phyloP scores from a whole-genome alignment of 1,140 invertebrate species.

The Nylanderia fulva region DNA sequence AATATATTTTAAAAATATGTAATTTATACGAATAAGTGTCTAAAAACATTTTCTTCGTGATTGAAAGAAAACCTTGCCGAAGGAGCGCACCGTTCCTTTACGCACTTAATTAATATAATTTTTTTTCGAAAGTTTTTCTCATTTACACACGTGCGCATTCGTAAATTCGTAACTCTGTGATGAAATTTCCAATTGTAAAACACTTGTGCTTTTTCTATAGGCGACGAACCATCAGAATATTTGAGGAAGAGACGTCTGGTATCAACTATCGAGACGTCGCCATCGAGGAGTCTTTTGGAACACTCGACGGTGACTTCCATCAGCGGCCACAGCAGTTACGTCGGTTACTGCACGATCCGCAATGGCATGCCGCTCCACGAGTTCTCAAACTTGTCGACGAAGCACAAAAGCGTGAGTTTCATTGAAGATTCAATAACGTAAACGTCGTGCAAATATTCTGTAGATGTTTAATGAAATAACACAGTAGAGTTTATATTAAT shows the following conservation, averaged over 20 bases:
- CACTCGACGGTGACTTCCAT: constrained; percentile 83
- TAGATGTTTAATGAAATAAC: constrained; percentile 25
- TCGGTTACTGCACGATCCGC: constrained; percentile 90
- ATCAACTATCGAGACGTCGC: constrained; percentile 92
- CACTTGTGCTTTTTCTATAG: constrained; percentile 47
- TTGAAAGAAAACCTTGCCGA: constrained; percentile 27
- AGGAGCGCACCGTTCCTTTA: not conserved
- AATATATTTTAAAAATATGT: not conserved
- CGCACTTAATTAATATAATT: not conserved
- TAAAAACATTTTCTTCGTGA: not conserved
- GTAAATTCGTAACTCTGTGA: constrained; percentile 16
- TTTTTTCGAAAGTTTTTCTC: not conserved
- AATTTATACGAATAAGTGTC: not conserved
- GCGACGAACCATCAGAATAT: constrained; percentile 86
- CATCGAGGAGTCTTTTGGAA: constrained; percentile 88
- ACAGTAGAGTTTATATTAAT: not conserved
- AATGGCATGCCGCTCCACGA: constrained; percentile 89
- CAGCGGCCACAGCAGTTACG: constrained; percentile 85
- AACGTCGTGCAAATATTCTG: not conserved
- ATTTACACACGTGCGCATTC: not conserved
- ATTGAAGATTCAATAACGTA: constrained; percentile 27
- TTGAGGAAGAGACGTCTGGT: constrained; percentile 90
- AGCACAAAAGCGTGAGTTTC: constrained; percentile 82
- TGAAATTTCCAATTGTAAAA: not conserved
- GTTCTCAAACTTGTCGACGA: constrained; percentile 83